Evolutionary conservation across 2,113 vertebrate genomes (phyloP), one percentile per base, ranked within the genome.

Genomic region (Uria lomvia): DNA sequence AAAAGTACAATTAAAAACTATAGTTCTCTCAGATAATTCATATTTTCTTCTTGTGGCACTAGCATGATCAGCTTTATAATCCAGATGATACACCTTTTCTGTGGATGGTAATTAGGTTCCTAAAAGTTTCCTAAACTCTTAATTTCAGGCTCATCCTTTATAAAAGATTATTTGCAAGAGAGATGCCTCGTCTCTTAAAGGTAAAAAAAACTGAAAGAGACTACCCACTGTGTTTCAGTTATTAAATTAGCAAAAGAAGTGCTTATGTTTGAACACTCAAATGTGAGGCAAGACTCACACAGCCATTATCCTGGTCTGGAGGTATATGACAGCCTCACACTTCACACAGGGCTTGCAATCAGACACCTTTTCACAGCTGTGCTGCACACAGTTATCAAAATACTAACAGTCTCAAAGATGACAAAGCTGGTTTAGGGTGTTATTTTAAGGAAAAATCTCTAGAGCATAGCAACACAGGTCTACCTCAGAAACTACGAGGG

Each of bases 1-100:
- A 90, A 91, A 94, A 72, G 66, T 60, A 89, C 71, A 96, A 92
- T 92, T 95, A 93, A 93, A 93, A 93, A 45, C 76, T 49, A 50
- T 17, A 88, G 27, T 58, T 86, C 78, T 43, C 47, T 84, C 91
- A 84, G 50, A 95, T 95, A 96, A 94, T 90, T 93, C 11, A 11
- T 72, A 88, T 90, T 91, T 94, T 82, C 38, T 95, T 89, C 70
- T 72, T 38, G 60, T 56, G 52, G 40, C 56, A 65, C 50, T 55
- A 52, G 43, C 40, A 79, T 0, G 1, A 79, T 70, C 89, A 89
- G 32, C 71, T 84, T 92, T 65, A 76, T 38, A 82, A 90, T 38
- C 60, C 70, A 73, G 45, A 50, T 29, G 63, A 50, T 83, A 22
- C 23, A 74, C 43, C 26, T 85, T 78, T 50, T 52, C 65, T 74